Evolutionary conservation across 2,888 invertebrate genomes (phyloP), one percentile per base, ranked within the genome.

Genomic region (Heliconius cydno): DNA sequence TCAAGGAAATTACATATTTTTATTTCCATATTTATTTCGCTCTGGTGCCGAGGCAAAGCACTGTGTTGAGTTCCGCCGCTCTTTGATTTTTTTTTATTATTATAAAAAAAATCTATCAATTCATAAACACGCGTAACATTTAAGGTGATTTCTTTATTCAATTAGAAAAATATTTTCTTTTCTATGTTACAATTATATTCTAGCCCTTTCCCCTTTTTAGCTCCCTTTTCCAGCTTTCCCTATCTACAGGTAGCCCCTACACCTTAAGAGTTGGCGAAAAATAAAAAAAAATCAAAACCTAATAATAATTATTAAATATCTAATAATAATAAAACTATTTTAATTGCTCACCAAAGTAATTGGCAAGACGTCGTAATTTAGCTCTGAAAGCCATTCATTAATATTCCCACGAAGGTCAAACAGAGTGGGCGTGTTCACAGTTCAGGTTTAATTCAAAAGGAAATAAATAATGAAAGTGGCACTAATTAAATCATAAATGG

Each of bases 401-500:
- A 73, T 75, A 60, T 79, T 79, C 78, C 41, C 78, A 79, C 60
- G 78, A 79, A 79, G 76, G 66, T 76, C 71, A 60, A 68, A 71
- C 41, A 65, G 73, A 80, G 63, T 65, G 52, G 79, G 81, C 52
- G 81, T 77, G 78, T 63, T 46, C 41, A 71, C 41, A 71, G 15
- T 67, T 63, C 63, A 57, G 52, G 74, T 79, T 81, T 77, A 68
- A 65, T 79, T 75, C 74, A 60, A 73, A 75, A 71, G 65, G 60
- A 63, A 79, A 80, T 79, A 80, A 78, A 74, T 75, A 80, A 79
- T 79, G 77, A 80, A 81, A 75, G 78, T 79, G 34, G 52, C 28
- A 78, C 65, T 78, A 83, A 83, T 83, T 80, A 83, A 83, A 81
- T 82, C 77, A 79, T 78, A 82, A 80, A 80, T 57, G 83, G 81